Percentiles rank a stretch among this genome's conserved stretches.
These are phyloP conservation scores for Thereva unica DNA, from an alignment of 2,888 invertebrate species.

Conservation along the genomic window DNA sequence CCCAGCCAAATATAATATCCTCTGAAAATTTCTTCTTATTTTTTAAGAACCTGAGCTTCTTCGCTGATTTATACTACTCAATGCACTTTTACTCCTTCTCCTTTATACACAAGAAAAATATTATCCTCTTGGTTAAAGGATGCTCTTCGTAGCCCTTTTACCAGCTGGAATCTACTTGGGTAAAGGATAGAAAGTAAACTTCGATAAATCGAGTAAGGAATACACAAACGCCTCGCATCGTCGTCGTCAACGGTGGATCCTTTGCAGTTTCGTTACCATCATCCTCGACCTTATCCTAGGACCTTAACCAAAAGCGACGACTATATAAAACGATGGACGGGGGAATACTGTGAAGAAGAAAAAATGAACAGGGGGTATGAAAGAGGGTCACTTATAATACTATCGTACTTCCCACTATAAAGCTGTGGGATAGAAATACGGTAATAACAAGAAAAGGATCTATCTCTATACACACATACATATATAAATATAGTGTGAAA, in stretches of 20 bases:
- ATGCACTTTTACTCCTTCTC: neutral
- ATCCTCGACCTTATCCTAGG: too few relatives aligned
- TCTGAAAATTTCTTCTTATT: neutral
- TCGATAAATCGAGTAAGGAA: constrained; percentile 3
- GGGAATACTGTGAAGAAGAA: too few relatives aligned
- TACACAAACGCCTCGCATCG: constrained; percentile 13
- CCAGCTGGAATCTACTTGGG: neutral
- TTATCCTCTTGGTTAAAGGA: constrained; percentile 7
- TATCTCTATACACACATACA: too few relatives aligned
- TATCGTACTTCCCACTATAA: too few relatives aligned
- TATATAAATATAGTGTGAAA: too few relatives aligned
- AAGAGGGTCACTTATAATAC: too few relatives aligned
- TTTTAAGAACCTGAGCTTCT: constrained; percentile 2
- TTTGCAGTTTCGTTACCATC: too few relatives aligned
- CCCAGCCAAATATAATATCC: constrained; percentile 22
- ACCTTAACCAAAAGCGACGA: too few relatives aligned
- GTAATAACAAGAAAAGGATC: too few relatives aligned
- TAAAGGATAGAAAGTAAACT: neutral
- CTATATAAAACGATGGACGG: too few relatives aligned
- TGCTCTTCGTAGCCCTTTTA: neutral
- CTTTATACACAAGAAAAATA: constrained; percentile 19
- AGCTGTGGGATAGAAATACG: too few relatives aligned
- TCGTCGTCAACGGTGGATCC: neutral
- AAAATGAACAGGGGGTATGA: too few relatives aligned
- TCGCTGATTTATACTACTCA: constrained; percentile 23